Evolutionary conservation across 2,888 invertebrate species (phyloP).

Genomic region (Theodoxus fluviatilis): DNA sequence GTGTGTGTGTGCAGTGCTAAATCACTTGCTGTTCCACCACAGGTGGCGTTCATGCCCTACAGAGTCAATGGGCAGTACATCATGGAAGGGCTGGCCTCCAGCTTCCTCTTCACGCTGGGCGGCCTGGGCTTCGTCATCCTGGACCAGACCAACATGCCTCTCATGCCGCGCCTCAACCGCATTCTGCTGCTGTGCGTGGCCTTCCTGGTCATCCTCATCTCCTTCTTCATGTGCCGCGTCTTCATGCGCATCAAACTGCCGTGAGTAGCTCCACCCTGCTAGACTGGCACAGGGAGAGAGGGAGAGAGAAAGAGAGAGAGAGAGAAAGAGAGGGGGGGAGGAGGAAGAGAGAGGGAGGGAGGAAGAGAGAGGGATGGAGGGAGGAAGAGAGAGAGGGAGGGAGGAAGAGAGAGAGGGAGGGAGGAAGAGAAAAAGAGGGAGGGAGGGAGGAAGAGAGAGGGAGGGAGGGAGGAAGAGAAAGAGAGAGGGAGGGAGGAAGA

Average conservation of each 20-base stretch:
- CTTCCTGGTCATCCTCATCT: conserved; percentile 88
- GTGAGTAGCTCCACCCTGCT: no score
- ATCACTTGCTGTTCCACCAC: conserved; percentile 45
- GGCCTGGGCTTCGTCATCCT: conserved; percentile 95
- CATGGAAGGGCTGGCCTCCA: conserved; percentile 97
- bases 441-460: no score
- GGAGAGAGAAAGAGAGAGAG: no score
- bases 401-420: no score
- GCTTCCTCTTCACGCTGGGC: conserved; percentile 94
- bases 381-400: no score
- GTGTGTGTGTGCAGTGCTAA: background rate
- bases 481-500: no score
- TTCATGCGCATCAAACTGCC: conserved; percentile 99
- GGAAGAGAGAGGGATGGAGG: no score
- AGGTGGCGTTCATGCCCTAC: conserved; percentile 97
- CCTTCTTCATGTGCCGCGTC: conserved; percentile 94
- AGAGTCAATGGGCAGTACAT: conserved; percentile 99
- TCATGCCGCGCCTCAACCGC: conserved; percentile 84
- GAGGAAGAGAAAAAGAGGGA: no score
- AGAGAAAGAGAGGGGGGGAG: no score
- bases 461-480: no score
- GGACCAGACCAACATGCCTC: conserved; percentile 90
- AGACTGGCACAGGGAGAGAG: no score
- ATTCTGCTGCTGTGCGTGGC: conserved; percentile 88
- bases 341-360: no score